These are phyloP conservation scores for Pseudococcus jackbeardsleyi DNA, from an alignment of 2,888 invertebrate genomes.

Conservation along the genomic window DNA sequence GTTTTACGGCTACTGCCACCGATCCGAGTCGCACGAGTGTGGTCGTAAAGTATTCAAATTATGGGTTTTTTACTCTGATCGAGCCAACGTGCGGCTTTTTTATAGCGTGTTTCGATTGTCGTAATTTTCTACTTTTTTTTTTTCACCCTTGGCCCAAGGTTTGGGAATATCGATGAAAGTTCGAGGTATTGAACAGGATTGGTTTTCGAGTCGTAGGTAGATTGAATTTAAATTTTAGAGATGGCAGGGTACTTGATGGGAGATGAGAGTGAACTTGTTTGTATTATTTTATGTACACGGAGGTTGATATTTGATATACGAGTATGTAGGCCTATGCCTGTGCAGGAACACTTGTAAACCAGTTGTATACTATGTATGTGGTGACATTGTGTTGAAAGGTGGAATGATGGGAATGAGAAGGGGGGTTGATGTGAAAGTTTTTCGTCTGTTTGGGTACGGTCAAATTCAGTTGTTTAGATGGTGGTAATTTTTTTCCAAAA, in stretches of 20 bases:
- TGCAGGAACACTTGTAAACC: neutral
- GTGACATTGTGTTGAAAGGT: neutral
- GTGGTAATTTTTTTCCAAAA: too few relatives aligned
- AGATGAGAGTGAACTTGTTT: neutral
- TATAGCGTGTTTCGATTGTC: neutral
- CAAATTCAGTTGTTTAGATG: too few relatives aligned
- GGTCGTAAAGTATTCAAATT: slow-evolving; percentile 37
- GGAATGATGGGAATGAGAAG: neutral
- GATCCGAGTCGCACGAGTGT: neutral
- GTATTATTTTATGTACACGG: neutral
- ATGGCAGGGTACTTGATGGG: neutral
- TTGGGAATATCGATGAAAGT: neutral
- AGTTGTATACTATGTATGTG: neutral
- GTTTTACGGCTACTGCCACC: neutral
- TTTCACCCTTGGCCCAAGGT: neutral
- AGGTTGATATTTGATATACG: neutral
- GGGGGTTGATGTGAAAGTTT: neutral
- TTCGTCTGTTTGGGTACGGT: neutral
- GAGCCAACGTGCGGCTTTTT: neutral
- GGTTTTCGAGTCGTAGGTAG: neutral
- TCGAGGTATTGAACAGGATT: neutral
- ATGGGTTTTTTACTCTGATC: slow-evolving; percentile 11
- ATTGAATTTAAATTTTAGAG: neutral
- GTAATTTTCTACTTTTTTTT: neutral
- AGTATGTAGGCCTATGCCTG: neutral